Evolutionary conservation across 2,797 vertebrate species (phyloP).

Genomic region (Sciurus carolinensis): DNA sequence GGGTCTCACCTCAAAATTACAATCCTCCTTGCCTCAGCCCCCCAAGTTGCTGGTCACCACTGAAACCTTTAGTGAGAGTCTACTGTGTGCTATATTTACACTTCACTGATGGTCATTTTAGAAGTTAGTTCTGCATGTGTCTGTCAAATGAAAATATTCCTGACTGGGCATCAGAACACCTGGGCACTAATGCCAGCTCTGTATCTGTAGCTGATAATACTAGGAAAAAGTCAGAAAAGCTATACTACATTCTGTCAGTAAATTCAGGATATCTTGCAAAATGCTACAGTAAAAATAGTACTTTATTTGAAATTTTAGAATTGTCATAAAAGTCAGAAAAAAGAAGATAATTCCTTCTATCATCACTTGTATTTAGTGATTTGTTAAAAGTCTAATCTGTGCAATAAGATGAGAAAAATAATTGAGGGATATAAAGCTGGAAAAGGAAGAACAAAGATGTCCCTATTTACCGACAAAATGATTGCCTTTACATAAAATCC

Average conservation of each 20-base stretch:
- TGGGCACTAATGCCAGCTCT: no score
- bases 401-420: constrained; percentile 23
- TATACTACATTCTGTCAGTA: not conserved
- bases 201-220: not conserved
- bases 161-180: not conserved
- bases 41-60: not conserved
- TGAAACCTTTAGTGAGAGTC: constrained; percentile 23
- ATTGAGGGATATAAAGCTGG: not conserved
- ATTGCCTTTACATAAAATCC: constrained; percentile 12
- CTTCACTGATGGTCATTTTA: not conserved
- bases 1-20: no score
- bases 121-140: not conserved
- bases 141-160: not conserved
- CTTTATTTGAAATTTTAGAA: not conserved
- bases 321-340: not conserved
- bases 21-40: no score
- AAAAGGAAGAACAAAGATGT: constrained; percentile 40
- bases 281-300: not conserved
- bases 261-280: not conserved
- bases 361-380: not conserved
- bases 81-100: not conserved
- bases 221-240: not conserved
- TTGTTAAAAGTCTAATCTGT: not conserved
- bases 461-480: not conserved
- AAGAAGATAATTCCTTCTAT: not conserved